Base-by-base conservation (phyloP, 2,888 invertebrate genomes). In the Euplagia quadripunctaria region DNA sequence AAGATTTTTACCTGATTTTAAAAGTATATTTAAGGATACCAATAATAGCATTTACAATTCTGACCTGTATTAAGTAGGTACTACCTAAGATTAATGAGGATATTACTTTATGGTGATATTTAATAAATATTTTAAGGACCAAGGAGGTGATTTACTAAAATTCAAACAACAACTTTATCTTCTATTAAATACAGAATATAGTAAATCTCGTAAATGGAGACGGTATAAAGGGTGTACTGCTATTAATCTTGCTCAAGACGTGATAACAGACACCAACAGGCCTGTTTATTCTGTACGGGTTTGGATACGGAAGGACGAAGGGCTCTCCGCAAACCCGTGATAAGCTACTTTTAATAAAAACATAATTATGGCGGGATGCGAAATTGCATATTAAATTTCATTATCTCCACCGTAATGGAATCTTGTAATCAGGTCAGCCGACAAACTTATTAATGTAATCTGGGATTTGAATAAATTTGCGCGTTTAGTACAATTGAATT, bases 331-430 rank as follows among this genome's bases (percentile, higher is more conserved):
- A 73, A 64, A 66, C 65, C 73, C 43, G 69, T 67, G 78, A 74
- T 83, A 74, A 83, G 76, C 71, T 71, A 72, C 55, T 9, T 58
- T 68, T 71, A 71, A 81, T 81, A 73, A 80, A 70, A 67, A 61
- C 42, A 31, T 17, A 46, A 71, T 63, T 11, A 63, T 41, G 8
- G 31, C 43, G 55, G 61, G 61, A 55, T 2, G 7, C 31, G n/a
- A 49, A 51, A 66, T 67, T 52, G 41, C 17, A 41, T 67, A 41
- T 67, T 67, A 52, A 51, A 67, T 51, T 67, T 67, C 41, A 67
- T 67, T 52, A 51, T 31, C 51, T 41, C 17, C 16, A 16, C 12
- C 14, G 9, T 11, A 67, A 68, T 55, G n/a, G 42, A 42, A 55
- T 7, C 52, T 42, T 41, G 52, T 16, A 55, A 68, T 68, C 41